phyloP scores from a whole-genome alignment of 2,113 vertebrate species.

The Benitochromis conjunctus region DNA sequence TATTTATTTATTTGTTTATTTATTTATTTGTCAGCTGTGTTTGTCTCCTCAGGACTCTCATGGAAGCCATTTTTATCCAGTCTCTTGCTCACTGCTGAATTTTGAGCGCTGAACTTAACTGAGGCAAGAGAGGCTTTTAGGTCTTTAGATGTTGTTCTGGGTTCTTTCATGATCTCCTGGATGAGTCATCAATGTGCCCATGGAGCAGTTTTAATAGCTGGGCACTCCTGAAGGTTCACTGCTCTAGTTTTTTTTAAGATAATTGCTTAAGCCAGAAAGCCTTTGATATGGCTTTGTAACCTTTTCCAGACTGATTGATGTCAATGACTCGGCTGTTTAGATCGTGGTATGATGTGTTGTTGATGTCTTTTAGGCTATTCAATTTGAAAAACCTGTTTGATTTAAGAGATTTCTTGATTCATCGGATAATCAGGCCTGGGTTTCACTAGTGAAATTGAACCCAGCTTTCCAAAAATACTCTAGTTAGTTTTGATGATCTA shows the following conservation, averaged over 20 bases:
- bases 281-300: neutral
- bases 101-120: neutral
- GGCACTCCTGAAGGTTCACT: neutral
- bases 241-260: neutral
- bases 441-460: neutral
- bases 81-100: neutral
- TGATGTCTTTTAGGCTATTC: neutral
- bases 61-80: neutral
- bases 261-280: neutral
- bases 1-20: neutral
- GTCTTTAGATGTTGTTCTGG: neutral
- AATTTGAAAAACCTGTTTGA: accelerated
- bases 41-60: accelerated
- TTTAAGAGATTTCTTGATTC: neutral
- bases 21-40: neutral
- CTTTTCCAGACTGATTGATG: neutral
- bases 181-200: neutral
- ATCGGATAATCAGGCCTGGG: neutral
- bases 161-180: neutral
- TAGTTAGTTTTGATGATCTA: neutral
- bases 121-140: neutral
- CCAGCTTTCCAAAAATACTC: neutral
- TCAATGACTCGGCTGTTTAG: neutral
- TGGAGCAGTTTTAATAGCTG: neutral
- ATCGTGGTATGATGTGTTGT: neutral